Percentiles rank a stretch among this genome's conserved stretches.
Conservation (phyloP, 2,888 invertebrate species). For the Drosophila greeni region DNA sequence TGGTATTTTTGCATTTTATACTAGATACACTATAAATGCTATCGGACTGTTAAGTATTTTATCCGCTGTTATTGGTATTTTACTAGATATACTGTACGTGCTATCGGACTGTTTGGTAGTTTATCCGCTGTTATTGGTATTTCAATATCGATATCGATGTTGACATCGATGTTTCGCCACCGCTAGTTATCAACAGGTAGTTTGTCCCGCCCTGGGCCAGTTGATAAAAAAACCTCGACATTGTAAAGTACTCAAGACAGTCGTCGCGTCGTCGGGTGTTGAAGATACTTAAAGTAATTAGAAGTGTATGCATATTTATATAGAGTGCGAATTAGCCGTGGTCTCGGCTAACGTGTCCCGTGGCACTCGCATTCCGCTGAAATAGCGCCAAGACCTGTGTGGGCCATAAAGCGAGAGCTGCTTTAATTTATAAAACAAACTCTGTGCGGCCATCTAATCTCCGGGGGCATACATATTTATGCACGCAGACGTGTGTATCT, state of each 20-base stretch:
- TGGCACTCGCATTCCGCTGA: neutral
- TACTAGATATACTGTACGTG: too few relatives aligned
- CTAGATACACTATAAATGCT: too few relatives aligned
- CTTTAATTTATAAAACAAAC: constrained; percentile 9
- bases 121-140: too few relatives aligned
- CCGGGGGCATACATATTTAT: constrained; percentile 15
- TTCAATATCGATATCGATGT: too few relatives aligned
- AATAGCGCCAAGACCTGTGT: neutral
- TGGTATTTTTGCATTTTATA: too few relatives aligned
- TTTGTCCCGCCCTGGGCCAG: constrained; percentile 25
- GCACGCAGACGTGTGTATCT: constrained; percentile 9
- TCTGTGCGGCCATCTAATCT: constrained; percentile 2
- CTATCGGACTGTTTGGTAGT: too few relatives aligned
- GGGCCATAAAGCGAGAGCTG: neutral
- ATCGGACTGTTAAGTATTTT: too few relatives aligned
- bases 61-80: too few relatives aligned
- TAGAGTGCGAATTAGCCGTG: neutral
- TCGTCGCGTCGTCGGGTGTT: constrained; percentile 34
- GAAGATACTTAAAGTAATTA: constrained; percentile 45
- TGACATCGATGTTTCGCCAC: too few relatives aligned
- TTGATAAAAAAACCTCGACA: constrained; percentile 14
- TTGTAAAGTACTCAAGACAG: constrained; percentile 18
- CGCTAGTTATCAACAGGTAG: too few relatives aligned
- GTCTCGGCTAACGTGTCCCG: neutral
- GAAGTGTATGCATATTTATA: constrained; percentile 7